phyloP scores from a whole-genome alignment of 1,140 invertebrate species.

The Meloidogyne chitwoodi region DNA sequence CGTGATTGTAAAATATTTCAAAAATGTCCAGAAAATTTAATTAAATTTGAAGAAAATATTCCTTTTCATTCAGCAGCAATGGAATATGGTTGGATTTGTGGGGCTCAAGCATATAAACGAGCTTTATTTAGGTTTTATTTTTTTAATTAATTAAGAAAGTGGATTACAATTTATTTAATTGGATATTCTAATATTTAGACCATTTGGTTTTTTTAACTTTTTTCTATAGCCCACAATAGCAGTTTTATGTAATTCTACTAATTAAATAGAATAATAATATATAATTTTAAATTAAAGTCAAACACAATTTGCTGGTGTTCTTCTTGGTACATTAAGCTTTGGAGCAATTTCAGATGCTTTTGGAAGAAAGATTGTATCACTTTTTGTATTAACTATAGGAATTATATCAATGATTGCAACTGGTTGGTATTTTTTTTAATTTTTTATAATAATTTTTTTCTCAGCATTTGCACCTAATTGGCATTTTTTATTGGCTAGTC shows the following conservation, averaged over 20 bases:
- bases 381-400: slow-evolving; percentile 39
- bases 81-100: slow-evolving; percentile 43
- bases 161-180: background rate
- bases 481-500: slow-evolving; percentile 45
- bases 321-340: slow-evolving; percentile 47
- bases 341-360: slow-evolving; percentile 48
- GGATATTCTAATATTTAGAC: no score
- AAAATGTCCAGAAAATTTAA: slow-evolving; percentile 8
- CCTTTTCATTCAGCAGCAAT: slow-evolving; percentile 50
- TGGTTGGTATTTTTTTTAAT: slow-evolving; percentile 2
- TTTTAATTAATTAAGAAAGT: no score
- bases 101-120: slow-evolving; percentile 3
- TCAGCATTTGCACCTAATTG: slow-evolving; percentile 33
- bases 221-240: background rate
- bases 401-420: slow-evolving; percentile 21
- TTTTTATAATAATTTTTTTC: slow-evolving; percentile 11
- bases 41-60: background rate
- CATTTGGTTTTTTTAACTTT: no score
- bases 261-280: no score
- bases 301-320: slow-evolving; percentile 45
- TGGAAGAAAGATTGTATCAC: slow-evolving; percentile 49
- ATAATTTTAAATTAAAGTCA: background rate
- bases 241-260: background rate
- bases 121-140: background rate
- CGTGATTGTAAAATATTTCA: slow-evolving; percentile 25